Evolutionary conservation across 2,888 invertebrate species (phyloP).

Genomic region (Drosophila antonietae): DNA sequence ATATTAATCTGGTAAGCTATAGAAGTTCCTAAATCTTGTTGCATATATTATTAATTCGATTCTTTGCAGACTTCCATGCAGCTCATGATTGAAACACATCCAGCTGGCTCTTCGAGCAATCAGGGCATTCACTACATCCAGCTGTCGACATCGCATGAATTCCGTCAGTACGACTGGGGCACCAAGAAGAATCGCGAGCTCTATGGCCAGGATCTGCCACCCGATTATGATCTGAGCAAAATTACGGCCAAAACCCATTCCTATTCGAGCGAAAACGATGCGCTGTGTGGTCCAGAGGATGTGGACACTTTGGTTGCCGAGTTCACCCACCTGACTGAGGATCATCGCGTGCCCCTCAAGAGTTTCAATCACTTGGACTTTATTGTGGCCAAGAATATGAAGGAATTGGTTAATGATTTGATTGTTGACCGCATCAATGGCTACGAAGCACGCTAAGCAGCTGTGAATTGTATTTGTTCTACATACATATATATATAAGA

Average conservation of each 20-base stretch:
- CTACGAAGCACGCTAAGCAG: slow-evolving; percentile 44
- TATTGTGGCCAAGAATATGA: slow-evolving; percentile 75
- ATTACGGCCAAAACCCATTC: slow-evolving; percentile 74
- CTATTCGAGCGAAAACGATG: slow-evolving; percentile 79
- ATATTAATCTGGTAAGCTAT: slow-evolving; percentile 66
- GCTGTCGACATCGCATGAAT: slow-evolving; percentile 61
- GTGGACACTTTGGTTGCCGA: slow-evolving; percentile 70
- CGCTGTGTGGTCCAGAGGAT: slow-evolving; percentile 74
- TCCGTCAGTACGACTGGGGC: slow-evolving; percentile 81
- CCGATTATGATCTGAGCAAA: slow-evolving; percentile 75
- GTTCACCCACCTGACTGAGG: slow-evolving; percentile 60
- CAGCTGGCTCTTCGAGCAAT: slow-evolving; percentile 79
- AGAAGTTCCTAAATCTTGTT: neutral
- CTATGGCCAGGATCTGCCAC: slow-evolving; percentile 73
- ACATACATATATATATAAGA: neutral
- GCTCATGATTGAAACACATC: slow-evolving; percentile 76
- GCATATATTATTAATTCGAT: neutral
- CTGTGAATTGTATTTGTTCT: neutral
- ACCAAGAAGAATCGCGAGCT: slow-evolving; percentile 60
- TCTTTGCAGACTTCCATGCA: slow-evolving; percentile 63
- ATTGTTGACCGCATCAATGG: slow-evolving; percentile 62
- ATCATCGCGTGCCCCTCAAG: slow-evolving; percentile 74
- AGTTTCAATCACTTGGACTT: slow-evolving; percentile 82
- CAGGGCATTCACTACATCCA: slow-evolving; percentile 81
- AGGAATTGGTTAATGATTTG: slow-evolving; percentile 72